phyloP scores from a whole-genome alignment of 2,113 vertebrate genomes.

The Chinchilla lanigera region DNA sequence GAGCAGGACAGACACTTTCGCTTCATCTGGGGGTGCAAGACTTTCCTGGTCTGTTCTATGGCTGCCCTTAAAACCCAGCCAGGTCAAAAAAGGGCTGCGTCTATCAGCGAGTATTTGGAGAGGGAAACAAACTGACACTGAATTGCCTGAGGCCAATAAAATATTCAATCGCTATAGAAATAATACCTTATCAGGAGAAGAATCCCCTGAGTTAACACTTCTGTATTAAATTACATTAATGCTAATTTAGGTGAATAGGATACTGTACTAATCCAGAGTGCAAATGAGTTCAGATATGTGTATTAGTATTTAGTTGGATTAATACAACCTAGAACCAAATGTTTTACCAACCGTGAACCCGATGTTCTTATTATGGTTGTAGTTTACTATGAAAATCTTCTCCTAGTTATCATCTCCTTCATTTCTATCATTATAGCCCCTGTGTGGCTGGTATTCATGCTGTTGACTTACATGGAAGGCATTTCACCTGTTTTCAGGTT shows the following conservation, averaged over 20 bases:
- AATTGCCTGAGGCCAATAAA: constrained; percentile 30
- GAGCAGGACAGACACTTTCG: neutral
- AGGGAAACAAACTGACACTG: neutral
- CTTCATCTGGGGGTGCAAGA: neutral
- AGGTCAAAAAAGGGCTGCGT: neutral
- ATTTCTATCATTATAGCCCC: neutral
- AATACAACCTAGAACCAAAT: neutral
- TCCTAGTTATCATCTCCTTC: neutral
- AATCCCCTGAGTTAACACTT: constrained; percentile 47
- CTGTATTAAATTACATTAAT: constrained; percentile 38
- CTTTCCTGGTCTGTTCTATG: neutral
- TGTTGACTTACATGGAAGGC: neutral
- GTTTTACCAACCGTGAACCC: neutral
- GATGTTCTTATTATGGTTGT: neutral
- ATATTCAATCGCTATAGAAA: constrained; percentile 43
- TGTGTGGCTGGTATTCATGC: neutral
- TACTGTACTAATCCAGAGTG: neutral
- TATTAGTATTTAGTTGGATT: constrained; percentile 27
- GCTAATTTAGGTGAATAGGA: constrained; percentile 5
- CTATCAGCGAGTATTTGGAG: neutral
- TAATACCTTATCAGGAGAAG: constrained; percentile 3
- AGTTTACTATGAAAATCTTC: neutral
- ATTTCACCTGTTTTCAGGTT: constrained; percentile 42
- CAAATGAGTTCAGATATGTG: constrained; percentile 52
- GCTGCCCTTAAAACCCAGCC: neutral